Conservation (phyloP, 2,888 invertebrate species). For the Chelonus formosanus region DNA sequence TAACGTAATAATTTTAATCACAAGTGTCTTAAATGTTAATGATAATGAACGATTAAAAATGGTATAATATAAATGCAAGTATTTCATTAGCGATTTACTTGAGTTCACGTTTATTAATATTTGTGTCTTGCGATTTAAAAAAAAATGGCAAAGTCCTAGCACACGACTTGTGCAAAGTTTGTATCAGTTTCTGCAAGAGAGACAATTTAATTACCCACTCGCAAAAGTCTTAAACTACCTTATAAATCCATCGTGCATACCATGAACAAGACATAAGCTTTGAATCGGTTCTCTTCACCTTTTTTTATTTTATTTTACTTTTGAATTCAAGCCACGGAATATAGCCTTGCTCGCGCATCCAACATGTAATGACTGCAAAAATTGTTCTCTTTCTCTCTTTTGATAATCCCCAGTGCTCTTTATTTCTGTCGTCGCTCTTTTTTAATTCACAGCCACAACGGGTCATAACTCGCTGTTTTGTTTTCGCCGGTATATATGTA, state of each 20-base stretch:
- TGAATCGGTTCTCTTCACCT: neutral
- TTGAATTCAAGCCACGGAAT: neutral
- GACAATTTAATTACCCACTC: constrained; percentile 33
- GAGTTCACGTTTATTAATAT: too few species aligned
- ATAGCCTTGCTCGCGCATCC: too few species aligned
- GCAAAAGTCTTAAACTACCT: constrained; percentile 26
- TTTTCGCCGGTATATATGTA: constrained; percentile 57
- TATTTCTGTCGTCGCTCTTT: constrained; percentile 52
- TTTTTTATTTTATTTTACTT: too few species aligned
- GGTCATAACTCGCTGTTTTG: constrained; percentile 59
- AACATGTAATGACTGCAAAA: neutral
- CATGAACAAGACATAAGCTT: constrained; percentile 44
- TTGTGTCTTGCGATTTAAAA: too few species aligned
- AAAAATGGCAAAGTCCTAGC: too few species aligned
- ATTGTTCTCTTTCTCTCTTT: neutral
- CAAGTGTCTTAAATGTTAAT: too few species aligned
- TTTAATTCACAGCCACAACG: constrained; percentile 60
- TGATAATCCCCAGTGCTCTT: constrained; percentile 41
- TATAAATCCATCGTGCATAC: constrained; percentile 29
- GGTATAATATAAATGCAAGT: too few species aligned
- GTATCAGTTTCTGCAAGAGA: constrained; percentile 4
- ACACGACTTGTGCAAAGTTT: too few species aligned
- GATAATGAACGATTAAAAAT: too few species aligned
- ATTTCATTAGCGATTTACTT: too few species aligned
- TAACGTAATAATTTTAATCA: too few species aligned